phyloP scores from a whole-genome alignment of 2,888 invertebrate species.

The Apamea crenata region DNA sequence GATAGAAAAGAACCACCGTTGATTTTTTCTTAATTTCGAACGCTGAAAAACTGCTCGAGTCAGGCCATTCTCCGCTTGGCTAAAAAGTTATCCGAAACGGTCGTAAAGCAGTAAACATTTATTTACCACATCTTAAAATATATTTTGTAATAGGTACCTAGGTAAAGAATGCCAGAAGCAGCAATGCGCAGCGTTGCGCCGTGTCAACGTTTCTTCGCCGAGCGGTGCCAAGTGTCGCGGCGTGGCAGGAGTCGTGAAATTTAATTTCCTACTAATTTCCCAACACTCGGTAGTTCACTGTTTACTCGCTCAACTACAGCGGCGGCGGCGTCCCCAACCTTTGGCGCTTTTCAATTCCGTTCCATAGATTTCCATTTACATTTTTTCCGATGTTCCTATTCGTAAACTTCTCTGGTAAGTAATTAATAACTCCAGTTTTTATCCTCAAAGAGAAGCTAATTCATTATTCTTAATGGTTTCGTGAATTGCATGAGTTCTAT shows the following conservation, averaged over 20 bases:
- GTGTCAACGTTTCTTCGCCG: constrained; percentile 63
- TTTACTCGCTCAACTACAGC: constrained; percentile 65
- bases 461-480: constrained; percentile 68
- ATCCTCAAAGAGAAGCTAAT: constrained; percentile 66
- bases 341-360: constrained; percentile 63
- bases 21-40: not conserved
- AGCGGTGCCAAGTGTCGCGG: constrained; percentile 65
- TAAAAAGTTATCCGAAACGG: not conserved
- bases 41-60: not conserved
- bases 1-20: not conserved
- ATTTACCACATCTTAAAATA: constrained; percentile 19
- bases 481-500: constrained; percentile 69
- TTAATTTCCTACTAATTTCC: constrained; percentile 83
- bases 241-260: constrained; percentile 71
- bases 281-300: constrained; percentile 68
- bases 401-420: constrained; percentile 49
- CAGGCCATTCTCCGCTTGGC: not conserved
- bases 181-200: constrained; percentile 10
- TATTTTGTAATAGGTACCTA: constrained; percentile 6
- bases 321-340: constrained; percentile 48
- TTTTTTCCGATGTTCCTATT: constrained; percentile 29
- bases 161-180: constrained; percentile 25
- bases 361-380: constrained; percentile 67
- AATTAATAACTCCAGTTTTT: constrained; percentile 56
- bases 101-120: not conserved